A percentile compares a stretch with the other conserved stretches of the same genome.
Evolutionary conservation across 2,113 vertebrate species (phyloP).

Genomic region (Pithys albifrons): DNA sequence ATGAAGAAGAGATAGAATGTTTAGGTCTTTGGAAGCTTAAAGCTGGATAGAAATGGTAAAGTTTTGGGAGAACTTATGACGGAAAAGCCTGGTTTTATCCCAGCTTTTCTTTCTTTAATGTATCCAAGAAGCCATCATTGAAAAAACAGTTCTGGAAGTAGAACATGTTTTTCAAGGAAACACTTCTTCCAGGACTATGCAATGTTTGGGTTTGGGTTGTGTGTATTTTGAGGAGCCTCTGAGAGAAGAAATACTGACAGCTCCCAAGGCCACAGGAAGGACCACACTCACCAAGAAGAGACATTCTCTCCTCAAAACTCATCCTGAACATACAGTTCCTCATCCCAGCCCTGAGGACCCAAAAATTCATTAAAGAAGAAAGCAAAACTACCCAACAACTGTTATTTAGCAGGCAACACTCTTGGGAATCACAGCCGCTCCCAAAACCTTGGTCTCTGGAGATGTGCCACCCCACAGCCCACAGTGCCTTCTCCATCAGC

Average conservation of each 20-base stretch:
- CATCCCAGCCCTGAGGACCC: neutral
- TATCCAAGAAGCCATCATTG: neutral
- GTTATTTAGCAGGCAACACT: neutral
- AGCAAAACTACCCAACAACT: neutral
- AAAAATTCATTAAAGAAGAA: conserved; percentile 9
- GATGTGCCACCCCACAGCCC: neutral
- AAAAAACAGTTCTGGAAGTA: neutral
- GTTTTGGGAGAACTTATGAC: neutral
- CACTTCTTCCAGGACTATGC: neutral
- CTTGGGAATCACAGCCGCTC: neutral
- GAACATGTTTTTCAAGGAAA: neutral
- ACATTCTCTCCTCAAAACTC: neutral
- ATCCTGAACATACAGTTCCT: neutral
- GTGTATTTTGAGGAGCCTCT: neutral
- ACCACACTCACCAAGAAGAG: neutral
- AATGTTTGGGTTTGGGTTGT: neutral
- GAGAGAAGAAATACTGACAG: neutral
- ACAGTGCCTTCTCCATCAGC: neutral
- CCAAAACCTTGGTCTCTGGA: neutral
- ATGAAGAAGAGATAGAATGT: neutral
- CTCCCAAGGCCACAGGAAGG: neutral
- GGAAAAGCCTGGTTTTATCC: neutral
- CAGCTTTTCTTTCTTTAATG: neutral
- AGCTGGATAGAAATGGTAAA: neutral
- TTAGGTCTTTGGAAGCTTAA: neutral